phyloP scores from a whole-genome alignment of 2,113 vertebrate species.

The Chiloscyllium plagiosum region DNA sequence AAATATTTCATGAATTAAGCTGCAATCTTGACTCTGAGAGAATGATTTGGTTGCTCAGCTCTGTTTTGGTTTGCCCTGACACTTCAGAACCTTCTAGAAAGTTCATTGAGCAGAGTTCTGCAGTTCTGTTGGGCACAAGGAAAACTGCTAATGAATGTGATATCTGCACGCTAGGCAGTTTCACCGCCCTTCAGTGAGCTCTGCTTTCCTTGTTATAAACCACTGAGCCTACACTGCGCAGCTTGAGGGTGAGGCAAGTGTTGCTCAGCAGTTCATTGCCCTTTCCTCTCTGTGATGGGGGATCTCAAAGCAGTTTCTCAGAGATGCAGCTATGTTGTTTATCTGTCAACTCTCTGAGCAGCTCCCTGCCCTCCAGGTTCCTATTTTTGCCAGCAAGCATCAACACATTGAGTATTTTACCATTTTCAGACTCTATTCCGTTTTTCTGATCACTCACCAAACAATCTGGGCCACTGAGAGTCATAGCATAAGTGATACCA shows the following conservation, averaged over 20 bases:
- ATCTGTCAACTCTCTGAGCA: neutral
- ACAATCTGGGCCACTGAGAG: neutral
- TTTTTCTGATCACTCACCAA: neutral
- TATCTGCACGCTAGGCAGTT: neutral
- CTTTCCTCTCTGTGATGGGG: neutral
- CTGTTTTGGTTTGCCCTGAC: neutral
- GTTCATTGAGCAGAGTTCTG: neutral
- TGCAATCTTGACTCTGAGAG: neutral
- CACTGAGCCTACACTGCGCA: neutral
- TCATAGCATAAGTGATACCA: neutral
- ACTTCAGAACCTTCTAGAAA: neutral
- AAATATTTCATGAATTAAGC: neutral
- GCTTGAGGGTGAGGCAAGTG: neutral
- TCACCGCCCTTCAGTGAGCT: neutral
- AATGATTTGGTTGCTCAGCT: neutral
- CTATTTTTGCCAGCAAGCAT: neutral
- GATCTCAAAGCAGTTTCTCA: neutral
- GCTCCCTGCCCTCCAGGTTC: neutral
- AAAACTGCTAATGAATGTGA: neutral
- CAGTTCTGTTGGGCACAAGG: neutral
- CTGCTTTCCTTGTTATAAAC: neutral
- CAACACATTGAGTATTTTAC: neutral
- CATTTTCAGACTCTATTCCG: neutral
- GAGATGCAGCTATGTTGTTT: neutral
- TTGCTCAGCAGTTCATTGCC: neutral